Evolutionary conservation across 2,113 vertebrate species (phyloP).

Genomic region (Capricornis sumatraensis): DNA sequence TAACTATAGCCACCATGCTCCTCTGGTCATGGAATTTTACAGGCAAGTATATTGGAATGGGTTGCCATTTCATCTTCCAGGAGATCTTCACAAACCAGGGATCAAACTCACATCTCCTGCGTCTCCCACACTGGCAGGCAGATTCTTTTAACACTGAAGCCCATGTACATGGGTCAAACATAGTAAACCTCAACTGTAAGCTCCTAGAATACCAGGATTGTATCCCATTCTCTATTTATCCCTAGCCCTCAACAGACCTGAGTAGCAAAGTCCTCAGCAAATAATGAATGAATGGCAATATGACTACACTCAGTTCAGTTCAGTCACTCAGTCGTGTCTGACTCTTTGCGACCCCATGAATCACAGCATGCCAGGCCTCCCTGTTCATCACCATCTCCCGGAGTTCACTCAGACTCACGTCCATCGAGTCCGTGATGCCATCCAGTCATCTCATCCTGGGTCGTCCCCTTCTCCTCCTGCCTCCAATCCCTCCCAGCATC

Average conservation of each 20-base stretch:
- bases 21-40: not conserved
- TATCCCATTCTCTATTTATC: accelerated
- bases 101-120: not conserved
- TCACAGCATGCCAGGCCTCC: too few species aligned
- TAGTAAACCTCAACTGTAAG: not conserved
- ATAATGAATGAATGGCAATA: not conserved
- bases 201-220: not conserved
- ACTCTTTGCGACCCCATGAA: too few species aligned
- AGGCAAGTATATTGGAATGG: not conserved
- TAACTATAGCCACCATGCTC: not conserved
- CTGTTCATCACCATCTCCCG: too few species aligned
- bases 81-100: not conserved
- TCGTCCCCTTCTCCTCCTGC: too few species aligned
- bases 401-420: too few species aligned
- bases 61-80: not conserved
- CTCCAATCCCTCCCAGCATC: too few species aligned
- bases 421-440: too few species aligned
- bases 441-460: too few species aligned
- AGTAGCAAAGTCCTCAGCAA: not conserved
- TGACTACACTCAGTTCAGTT: too few species aligned
- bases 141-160: not conserved
- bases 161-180: not conserved
- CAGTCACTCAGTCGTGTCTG: too few species aligned
- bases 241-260: not conserved
- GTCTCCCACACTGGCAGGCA: not conserved